Evolutionary conservation across 2,113 vertebrate species (phyloP).

Genomic region (Electrona antarctica): DNA sequence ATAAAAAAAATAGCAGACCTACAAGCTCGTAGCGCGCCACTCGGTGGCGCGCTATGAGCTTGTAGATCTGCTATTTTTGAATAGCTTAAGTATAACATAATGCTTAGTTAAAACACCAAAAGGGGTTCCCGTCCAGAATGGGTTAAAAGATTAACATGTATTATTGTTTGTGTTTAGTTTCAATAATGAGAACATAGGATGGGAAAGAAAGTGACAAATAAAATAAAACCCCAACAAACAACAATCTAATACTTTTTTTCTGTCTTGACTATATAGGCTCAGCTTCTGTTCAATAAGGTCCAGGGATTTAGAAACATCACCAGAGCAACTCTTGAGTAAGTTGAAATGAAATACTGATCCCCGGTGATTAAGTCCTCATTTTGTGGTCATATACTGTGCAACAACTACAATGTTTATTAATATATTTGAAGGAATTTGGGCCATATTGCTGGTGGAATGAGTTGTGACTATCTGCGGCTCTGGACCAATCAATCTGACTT

Average conservation of each 20-base stretch:
- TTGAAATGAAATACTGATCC: constrained; percentile 32
- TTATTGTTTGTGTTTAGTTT: too few species aligned
- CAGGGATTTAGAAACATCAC: constrained; percentile 74
- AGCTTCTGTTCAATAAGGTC: constrained; percentile 85
- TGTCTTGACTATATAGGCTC: constrained; percentile 80
- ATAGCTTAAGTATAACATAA: too few species aligned
- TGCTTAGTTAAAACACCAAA: too few species aligned
- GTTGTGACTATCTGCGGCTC: constrained; percentile 80
- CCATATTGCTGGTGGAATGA: constrained; percentile 82
- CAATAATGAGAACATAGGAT: too few species aligned
- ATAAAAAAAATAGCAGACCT: too few species aligned
- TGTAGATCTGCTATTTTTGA: too few species aligned
- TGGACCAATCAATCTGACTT: constrained; percentile 80
- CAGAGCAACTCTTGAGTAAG: constrained; percentile 79
- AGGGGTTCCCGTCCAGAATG: too few species aligned
- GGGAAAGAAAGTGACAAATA: too few species aligned
- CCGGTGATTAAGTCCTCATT: background rate
- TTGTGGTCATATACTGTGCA: background rate
- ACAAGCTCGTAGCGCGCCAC: too few species aligned
- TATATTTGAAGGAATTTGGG: constrained; percentile 78
- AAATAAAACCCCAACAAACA: too few species aligned
- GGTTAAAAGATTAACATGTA: too few species aligned
- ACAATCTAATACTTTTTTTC: constrained; percentile 11
- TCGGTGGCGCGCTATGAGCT: too few species aligned
- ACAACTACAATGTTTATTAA: background rate